These are phyloP conservation scores for Epinotia bilunana DNA, from an alignment of 2,888 invertebrate genomes.

Conservation along the genomic window DNA sequence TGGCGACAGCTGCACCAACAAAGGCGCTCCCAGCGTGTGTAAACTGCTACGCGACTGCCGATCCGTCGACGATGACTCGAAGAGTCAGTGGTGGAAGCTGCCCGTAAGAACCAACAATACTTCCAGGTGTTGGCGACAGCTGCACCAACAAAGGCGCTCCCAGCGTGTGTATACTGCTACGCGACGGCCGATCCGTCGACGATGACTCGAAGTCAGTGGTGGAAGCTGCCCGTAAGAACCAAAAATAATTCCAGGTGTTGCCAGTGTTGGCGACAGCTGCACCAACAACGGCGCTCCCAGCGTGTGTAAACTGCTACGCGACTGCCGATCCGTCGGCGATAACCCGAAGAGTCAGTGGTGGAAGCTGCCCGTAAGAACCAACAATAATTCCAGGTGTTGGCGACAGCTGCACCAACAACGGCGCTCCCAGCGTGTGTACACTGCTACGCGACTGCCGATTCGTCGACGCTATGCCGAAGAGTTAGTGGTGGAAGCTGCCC, in stretches of 20 bases:
- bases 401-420: background rate
- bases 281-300: conserved; percentile 5
- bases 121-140: no score
- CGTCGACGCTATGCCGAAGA: no score
- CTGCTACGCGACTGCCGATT: no score
- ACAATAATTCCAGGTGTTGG: background rate
- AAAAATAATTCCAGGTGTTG: no score
- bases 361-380: background rate
- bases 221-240: background rate
- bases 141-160: conserved; percentile 9
- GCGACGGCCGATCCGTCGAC: background rate
- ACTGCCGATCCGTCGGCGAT: conserved; percentile 6
- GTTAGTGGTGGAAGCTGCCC: no score
- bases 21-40: no score
- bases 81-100: no score
- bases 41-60: no score
- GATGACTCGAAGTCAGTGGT: conserved; percentile 29
- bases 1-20: background rate
- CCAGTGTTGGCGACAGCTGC: conserved; percentile 7
- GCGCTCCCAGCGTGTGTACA: no score
- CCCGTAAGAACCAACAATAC: no score
- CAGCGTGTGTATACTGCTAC: background rate
- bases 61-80: no score
- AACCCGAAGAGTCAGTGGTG: conserved; percentile 33
- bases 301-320: background rate